Evolutionary conservation across 2,113 vertebrate species (phyloP).

Genomic region (Herpetotheres cachinnans): DNA sequence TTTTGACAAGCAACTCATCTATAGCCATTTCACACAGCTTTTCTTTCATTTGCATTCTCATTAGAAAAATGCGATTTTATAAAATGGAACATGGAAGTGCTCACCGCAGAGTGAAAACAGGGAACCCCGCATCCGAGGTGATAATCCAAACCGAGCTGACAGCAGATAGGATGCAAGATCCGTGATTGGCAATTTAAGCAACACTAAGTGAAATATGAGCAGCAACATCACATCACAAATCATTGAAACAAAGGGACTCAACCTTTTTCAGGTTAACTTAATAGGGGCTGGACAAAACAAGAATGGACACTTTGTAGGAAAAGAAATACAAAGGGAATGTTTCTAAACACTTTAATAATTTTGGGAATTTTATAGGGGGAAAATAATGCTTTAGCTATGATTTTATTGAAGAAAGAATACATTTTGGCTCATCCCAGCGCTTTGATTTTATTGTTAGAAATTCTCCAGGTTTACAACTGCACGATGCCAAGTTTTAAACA

Average conservation of each 20-base stretch:
- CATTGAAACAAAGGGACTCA: conserved; percentile 68
- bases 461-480: conserved; percentile 39
- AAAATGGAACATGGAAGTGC: conserved; percentile 73
- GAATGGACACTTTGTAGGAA: conserved; percentile 56
- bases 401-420: conserved; percentile 1
- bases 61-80: conserved; percentile 84
- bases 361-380: background rate
- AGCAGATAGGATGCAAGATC: conserved; percentile 72
- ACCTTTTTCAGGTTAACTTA: conserved; percentile 69
- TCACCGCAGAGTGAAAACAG: conserved; percentile 38
- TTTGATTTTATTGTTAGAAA: conserved; percentile 44
- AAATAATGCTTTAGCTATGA: background rate
- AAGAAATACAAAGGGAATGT: background rate
- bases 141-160: conserved; percentile 66
- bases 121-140: conserved; percentile 66
- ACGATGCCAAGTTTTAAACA: conserved; percentile 58
- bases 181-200: conserved; percentile 74
- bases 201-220: conserved; percentile 74
- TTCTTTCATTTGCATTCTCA: conserved; percentile 87
- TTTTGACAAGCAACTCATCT: conserved; percentile 84
- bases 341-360: conserved; percentile 5
- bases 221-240: conserved; percentile 74
- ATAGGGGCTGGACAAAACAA: conserved; percentile 58
- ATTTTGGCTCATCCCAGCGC: conserved; percentile 18
- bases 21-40: conserved; percentile 81